These are phyloP conservation scores for Palythoa grandiflora DNA, from an alignment of 92 coral and sea anemone species.

Conservation along the genomic window DNA sequence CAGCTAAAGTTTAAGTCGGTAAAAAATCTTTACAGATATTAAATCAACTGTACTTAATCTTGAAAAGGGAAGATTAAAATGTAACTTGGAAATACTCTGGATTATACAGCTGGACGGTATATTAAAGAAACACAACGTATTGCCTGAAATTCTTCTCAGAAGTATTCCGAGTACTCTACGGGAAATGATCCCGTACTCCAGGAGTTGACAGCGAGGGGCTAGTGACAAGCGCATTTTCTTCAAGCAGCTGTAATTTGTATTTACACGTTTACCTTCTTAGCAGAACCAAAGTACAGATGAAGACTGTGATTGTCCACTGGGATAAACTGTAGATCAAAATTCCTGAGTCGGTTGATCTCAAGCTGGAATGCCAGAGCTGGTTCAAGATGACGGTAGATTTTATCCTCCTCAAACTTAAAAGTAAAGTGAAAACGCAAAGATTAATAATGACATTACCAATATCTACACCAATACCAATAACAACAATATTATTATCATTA, in stretches of 20 bases:
- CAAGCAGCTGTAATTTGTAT: not conserved
- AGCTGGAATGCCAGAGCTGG: slow-evolving; percentile 98
- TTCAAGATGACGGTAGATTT: slow-evolving; percentile 96
- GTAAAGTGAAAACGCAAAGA: not conserved
- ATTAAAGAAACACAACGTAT: too few species aligned
- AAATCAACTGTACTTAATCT: too few species aligned
- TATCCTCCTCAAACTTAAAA: slow-evolving; percentile 87
- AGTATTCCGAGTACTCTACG: too few species aligned
- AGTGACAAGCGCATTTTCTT: not conserved
- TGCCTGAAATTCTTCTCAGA: too few species aligned
- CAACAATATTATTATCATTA: too few species aligned
- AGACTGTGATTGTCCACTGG: slow-evolving; percentile 94
- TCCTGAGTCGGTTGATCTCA: slow-evolving; percentile 90
- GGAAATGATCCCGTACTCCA: too few species aligned
- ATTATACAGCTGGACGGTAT: too few species aligned
- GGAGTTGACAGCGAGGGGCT: not conserved
- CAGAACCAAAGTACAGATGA: slow-evolving; percentile 92
- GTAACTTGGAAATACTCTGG: too few species aligned
- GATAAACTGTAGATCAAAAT: slow-evolving; percentile 89
- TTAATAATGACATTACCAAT: not conserved
- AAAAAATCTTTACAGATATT: too few species aligned
- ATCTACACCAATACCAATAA: too few species aligned
- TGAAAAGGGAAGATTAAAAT: too few species aligned
- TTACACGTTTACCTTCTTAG: slow-evolving; percentile 79
- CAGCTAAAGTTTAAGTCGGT: too few species aligned